These are phyloP conservation scores for Gonatopus flavifemur DNA, from an alignment of 1,140 invertebrate genomes.

Conservation along the genomic window DNA sequence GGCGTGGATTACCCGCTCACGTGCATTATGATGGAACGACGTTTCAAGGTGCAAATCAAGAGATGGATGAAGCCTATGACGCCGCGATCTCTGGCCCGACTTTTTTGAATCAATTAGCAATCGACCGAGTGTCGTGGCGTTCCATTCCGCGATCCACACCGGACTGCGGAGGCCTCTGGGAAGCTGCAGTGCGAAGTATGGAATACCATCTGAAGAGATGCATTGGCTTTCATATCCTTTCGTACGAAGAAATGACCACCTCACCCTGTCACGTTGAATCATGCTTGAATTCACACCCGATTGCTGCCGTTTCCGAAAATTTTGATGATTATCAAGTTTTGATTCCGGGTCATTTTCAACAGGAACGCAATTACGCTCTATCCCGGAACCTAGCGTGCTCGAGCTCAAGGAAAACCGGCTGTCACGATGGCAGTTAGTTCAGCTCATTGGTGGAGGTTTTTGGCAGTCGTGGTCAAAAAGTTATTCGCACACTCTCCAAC, in stretches of 20 bases:
- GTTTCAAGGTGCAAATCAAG: constrained; percentile 19
- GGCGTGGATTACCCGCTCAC: constrained; percentile 8
- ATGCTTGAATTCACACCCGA: constrained; percentile 23
- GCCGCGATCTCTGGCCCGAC: constrained; percentile 1
- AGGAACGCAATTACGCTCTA: constrained; percentile 18
- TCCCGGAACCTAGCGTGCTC: no score
- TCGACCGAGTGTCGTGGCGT: constrained; percentile 40
- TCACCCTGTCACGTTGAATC: constrained; percentile 32
- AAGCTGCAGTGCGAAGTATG: constrained; percentile 30
- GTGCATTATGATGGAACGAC: constrained; percentile 18
- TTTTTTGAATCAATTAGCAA: background rate
- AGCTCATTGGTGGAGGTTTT: constrained; percentile 24
- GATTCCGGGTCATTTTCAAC: constrained; percentile 25
- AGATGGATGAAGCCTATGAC: constrained; percentile 2
- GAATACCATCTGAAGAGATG: constrained; percentile 8
- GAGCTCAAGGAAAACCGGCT: no score
- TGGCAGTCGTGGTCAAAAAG: constrained; percentile 38
- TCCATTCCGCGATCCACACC: constrained; percentile 46
- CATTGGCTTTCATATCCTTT: constrained; percentile 18
- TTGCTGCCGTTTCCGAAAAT: constrained; percentile 19
- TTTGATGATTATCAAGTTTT: constrained; percentile 24
- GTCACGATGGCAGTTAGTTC: no score
- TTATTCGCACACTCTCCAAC: no score
- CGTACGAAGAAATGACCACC: constrained; percentile 34
- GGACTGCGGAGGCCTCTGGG: constrained; percentile 49